Conservation (phyloP, 2,113 vertebrate species). For the Centropus bengalensis region DNA sequence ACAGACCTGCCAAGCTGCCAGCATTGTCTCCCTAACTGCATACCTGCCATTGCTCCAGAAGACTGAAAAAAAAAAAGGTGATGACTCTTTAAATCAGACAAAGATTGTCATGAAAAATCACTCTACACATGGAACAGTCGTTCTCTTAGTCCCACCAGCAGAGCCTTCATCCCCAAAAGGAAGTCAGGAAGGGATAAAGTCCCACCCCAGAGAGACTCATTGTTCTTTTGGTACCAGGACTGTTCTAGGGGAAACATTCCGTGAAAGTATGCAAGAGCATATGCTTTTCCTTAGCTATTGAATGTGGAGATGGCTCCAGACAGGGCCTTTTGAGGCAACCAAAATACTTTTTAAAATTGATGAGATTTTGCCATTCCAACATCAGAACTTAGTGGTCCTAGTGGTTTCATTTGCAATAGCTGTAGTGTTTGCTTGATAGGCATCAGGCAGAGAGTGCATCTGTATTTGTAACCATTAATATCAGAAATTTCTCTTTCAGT, state of each 20-base stretch:
- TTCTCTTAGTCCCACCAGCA: not conserved
- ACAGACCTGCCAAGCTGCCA: not conserved
- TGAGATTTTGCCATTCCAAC: not conserved
- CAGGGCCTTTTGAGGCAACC: not conserved
- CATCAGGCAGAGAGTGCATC: not conserved
- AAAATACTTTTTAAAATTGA: not conserved
- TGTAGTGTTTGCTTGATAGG: not conserved
- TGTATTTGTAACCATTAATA: not conserved
- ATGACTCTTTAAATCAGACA: not conserved
- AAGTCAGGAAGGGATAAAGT: not conserved
- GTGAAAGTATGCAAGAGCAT: not conserved
- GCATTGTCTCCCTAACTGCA: too few relatives aligned
- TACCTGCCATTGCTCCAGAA: not conserved
- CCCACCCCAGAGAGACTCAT: not conserved
- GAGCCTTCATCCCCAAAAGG: not conserved
- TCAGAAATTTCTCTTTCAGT: not conserved
- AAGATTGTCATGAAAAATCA: not conserved
- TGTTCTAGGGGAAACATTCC: not conserved
- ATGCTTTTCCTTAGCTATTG: not conserved
- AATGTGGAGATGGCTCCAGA: not conserved
- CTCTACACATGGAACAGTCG: not conserved
- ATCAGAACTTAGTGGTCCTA: not conserved
- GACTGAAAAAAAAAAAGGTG: not conserved
- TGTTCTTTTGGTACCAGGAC: not conserved
- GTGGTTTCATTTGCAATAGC: not conserved